Conservation (phyloP, 2,113 vertebrate species). For the Eonycteris spelaea region DNA sequence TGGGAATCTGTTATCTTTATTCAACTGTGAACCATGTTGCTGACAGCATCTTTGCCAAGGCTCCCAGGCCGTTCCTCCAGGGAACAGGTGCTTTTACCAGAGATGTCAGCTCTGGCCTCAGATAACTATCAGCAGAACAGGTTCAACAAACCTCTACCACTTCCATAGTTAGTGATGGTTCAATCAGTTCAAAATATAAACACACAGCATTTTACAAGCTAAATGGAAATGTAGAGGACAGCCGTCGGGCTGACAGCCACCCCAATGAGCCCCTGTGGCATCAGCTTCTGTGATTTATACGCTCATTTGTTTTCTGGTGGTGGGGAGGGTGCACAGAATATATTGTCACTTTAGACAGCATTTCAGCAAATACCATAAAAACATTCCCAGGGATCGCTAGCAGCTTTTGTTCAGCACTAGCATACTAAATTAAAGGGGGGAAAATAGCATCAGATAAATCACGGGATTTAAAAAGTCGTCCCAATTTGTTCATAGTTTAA, state of each 20-base stretch:
- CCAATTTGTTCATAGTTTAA: conserved; percentile 77
- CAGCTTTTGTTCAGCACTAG: conserved; percentile 72
- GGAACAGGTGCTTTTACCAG: background rate
- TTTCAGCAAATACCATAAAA: conserved; percentile 61
- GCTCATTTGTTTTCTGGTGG: conserved; percentile 68
- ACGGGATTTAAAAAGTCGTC: conserved; percentile 74
- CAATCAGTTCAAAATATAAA: conserved; percentile 30
- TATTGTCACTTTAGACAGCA: conserved; percentile 66
- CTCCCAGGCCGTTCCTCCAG: background rate
- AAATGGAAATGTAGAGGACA: background rate
- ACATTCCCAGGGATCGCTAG: conserved; percentile 70
- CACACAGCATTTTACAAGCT: background rate
- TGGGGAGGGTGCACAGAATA: conserved; percentile 65
- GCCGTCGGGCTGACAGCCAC: background rate
- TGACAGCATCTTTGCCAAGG: background rate
- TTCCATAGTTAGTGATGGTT: conserved; percentile 33
- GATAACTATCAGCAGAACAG: background rate
- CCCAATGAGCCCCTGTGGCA: background rate
- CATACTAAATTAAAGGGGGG: conserved; percentile 74
- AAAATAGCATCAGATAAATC: conserved; percentile 73
- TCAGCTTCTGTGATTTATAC: conserved; percentile 57
- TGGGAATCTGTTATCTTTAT: background rate
- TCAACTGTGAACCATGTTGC: background rate
- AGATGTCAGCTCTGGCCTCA: background rate
- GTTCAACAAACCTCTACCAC: background rate